phyloP scores from a whole-genome alignment of 53 echinoderm and acorn worm genomes.

The Zoroaster sp. region DNA sequence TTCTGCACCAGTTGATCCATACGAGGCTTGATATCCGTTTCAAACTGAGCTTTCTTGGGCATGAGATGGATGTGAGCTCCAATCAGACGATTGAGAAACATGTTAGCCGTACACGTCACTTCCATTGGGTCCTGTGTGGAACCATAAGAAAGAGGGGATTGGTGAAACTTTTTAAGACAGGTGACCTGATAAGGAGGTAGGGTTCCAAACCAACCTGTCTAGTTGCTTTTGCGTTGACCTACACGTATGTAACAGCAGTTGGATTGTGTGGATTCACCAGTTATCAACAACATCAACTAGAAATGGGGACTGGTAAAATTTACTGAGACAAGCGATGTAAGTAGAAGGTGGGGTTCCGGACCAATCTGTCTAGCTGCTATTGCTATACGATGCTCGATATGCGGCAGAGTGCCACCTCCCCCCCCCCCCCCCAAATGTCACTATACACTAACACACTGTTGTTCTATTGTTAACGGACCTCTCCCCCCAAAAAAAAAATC shows the following conservation, averaged over 20 bases:
- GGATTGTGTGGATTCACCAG: background rate
- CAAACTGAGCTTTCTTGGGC: slow-evolving; percentile 51
- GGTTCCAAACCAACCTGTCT: slow-evolving; percentile 5
- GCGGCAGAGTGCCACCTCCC: too few relatives aligned
- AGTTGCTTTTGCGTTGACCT: background rate
- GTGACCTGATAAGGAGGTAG: slow-evolving; percentile 14
- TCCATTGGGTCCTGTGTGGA: slow-evolving; percentile 55
- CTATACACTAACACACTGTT: too few relatives aligned
- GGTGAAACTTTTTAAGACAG: background rate
- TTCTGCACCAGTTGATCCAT: slow-evolving; percentile 59
- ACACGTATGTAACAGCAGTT: too few relatives aligned
- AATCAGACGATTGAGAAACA: slow-evolving; percentile 73
- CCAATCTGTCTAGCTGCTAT: slow-evolving; percentile 64
- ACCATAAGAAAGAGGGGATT: background rate
- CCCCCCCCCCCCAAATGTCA: too few relatives aligned
- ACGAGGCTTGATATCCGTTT: slow-evolving; percentile 58
- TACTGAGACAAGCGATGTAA: slow-evolving; percentile 47
- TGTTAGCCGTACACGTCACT: slow-evolving; percentile 53
- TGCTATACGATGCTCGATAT: too few relatives aligned
- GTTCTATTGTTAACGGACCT: too few relatives aligned
- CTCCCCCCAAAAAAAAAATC: too few relatives aligned
- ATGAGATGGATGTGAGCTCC: slow-evolving; percentile 76
- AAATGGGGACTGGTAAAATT: background rate
- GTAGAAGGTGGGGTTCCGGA: slow-evolving; percentile 65
- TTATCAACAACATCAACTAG: background rate